Percentiles rank a stretch among this genome's conserved stretches.
These are phyloP conservation scores for Philaethria dido DNA, from an alignment of 2,888 invertebrate species.

Conservation along the genomic window DNA sequence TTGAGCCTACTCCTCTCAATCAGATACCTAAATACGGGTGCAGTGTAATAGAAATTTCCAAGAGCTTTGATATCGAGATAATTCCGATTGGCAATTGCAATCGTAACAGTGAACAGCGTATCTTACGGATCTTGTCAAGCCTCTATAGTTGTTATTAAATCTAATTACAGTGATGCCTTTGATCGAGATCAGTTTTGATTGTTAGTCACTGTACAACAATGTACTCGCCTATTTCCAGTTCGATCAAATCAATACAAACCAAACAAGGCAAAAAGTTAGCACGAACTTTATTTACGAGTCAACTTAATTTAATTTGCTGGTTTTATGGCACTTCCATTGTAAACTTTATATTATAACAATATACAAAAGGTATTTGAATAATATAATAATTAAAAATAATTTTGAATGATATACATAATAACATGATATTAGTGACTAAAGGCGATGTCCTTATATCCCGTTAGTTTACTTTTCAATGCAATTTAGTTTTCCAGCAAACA, in stretches of 20 bases:
- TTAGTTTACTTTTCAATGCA: no score
- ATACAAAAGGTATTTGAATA: no score
- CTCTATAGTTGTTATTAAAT: conserved; percentile 38
- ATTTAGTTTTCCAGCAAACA: no score
- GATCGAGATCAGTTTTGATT: conserved; percentile 36
- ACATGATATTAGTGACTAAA: no score
- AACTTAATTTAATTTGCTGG: not conserved
- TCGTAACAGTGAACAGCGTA: conserved; percentile 31
- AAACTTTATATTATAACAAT: no score
- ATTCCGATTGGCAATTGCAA: conserved; percentile 39
- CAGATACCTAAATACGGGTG: conserved; percentile 79
- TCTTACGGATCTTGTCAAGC: conserved; percentile 38
- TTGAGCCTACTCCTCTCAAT: conserved; percentile 77
- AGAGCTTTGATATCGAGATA: conserved; percentile 40
- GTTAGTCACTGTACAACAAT: conserved; percentile 16
- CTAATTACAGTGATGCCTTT: conserved; percentile 39
- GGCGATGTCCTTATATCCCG: not conserved
- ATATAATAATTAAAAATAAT: no score
- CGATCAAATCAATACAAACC: not conserved
- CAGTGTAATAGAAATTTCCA: conserved; percentile 60
- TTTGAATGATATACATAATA: no score
- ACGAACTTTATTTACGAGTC: not conserved
- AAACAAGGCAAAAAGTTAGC: not conserved
- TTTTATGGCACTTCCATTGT: not conserved
- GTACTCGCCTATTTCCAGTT: conserved; percentile 1